A percentile compares a stretch with the other conserved stretches of the same genome.
phyloP scores from a whole-genome alignment of 2,888 invertebrate genomes.

The Clostera curtula region DNA sequence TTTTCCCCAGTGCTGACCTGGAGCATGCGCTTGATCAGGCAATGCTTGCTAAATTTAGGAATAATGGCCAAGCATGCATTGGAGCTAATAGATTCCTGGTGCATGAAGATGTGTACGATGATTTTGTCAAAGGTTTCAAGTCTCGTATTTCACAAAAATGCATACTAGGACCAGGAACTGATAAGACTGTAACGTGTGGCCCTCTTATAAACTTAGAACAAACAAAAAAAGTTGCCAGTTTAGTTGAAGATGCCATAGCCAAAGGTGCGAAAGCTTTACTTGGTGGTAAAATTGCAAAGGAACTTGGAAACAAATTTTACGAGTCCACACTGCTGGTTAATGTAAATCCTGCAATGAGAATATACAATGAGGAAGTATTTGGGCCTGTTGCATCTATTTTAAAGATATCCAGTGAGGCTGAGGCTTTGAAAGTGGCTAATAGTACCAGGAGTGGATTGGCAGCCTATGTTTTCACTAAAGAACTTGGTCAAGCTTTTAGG shows the following conservation, averaged over 20 bases:
- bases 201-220: slow-evolving; percentile 94
- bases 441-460: slow-evolving; percentile 89
- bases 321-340: slow-evolving; percentile 91
- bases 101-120: slow-evolving; percentile 84
- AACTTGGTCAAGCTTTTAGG: slow-evolving; percentile 92
- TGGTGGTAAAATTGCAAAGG: slow-evolving; percentile 82
- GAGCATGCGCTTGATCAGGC: slow-evolving; percentile 90
- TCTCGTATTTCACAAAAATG: slow-evolving; percentile 79
- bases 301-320: slow-evolving; percentile 86
- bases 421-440: slow-evolving; percentile 90
- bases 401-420: slow-evolving; percentile 91
- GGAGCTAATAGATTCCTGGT: slow-evolving; percentile 93
- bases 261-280: slow-evolving; percentile 87
- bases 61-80: slow-evolving; percentile 97
- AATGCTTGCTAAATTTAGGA: slow-evolving; percentile 94
- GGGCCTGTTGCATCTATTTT: slow-evolving; percentile 93
- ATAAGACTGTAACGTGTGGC: slow-evolving; percentile 85
- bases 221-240: slow-evolving; percentile 83
- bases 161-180: slow-evolving; percentile 86
- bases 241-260: slow-evolving; percentile 89
- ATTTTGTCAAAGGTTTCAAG: slow-evolving; percentile 84
- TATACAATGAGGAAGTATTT: slow-evolving; percentile 94
- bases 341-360: slow-evolving; percentile 86
- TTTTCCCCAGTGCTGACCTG: slow-evolving; percentile 93
- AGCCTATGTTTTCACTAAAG: slow-evolving; percentile 94